These are phyloP conservation scores for Odontocolon sp. DNA, from an alignment of 2,888 invertebrate species.

Conservation along the genomic window DNA sequence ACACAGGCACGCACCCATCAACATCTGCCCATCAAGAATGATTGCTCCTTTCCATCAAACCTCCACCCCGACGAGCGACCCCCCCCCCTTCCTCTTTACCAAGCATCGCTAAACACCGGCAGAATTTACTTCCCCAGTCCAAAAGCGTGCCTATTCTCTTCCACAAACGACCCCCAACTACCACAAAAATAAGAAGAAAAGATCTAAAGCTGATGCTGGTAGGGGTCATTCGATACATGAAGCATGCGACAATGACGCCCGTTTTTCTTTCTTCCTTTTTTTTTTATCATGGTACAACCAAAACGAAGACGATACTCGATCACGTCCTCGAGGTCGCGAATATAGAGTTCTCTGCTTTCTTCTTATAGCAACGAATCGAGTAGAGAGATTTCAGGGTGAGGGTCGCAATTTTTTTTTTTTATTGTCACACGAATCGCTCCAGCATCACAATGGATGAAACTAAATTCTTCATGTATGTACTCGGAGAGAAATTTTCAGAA, in stretches of 20 bases:
- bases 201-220: conserved; percentile 31
- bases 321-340: conserved; percentile 22
- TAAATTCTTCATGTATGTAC: conserved; percentile 4
- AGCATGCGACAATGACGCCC: conserved; percentile 25
- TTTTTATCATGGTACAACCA: neutral
- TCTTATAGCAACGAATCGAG: neutral
- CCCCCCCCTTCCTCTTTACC: neutral
- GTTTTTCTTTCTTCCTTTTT: neutral
- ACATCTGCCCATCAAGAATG: conserved; percentile 22
- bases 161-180: neutral
- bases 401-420: neutral
- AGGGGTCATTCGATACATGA: conserved; percentile 35
- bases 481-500: too few species aligned
- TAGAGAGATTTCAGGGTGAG: neutral
- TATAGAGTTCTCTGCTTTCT: neutral
- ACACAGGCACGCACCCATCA: neutral
- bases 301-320: conserved; percentile 33
- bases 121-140: conserved; percentile 7
- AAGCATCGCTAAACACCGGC: conserved; percentile 7
- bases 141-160: conserved; percentile 20
- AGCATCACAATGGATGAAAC: conserved; percentile 10
- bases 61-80: neutral
- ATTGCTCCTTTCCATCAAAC: conserved; percentile 27
- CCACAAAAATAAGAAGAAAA: neutral
- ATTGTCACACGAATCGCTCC: conserved; percentile 13